Evolutionary conservation across 2,113 vertebrate genomes (phyloP).

Genomic region (Gavia stellata): DNA sequence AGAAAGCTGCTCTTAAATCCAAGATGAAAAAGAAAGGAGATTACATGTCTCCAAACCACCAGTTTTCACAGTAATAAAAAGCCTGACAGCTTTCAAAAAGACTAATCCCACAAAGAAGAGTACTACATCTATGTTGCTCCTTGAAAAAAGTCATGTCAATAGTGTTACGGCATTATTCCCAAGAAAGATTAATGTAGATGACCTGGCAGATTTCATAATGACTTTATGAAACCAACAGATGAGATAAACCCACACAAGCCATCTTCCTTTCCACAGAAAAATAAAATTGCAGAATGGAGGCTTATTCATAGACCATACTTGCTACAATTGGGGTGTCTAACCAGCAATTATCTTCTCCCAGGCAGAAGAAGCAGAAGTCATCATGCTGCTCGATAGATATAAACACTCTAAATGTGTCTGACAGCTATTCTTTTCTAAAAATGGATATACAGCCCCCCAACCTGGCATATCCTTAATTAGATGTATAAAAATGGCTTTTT

Average conservation of each 20-base stretch:
- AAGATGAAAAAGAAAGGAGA: neutral
- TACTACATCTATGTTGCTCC: neutral
- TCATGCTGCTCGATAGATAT: neutral
- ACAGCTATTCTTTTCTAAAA: neutral
- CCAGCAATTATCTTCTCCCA: neutral
- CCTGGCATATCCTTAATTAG: neutral
- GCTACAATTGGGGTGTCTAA: neutral
- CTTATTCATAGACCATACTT: neutral
- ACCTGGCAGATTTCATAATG: neutral
- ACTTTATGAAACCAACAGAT: neutral
- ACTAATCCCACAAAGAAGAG: neutral
- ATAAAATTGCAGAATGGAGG: neutral
- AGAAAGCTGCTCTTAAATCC: neutral
- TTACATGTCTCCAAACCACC: neutral
- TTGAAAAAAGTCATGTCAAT: neutral
- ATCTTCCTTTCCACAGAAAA: neutral
- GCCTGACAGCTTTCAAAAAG: conserved; percentile 8
- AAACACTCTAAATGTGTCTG: neutral
- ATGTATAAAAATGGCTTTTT: neutral
- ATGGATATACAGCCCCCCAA: neutral
- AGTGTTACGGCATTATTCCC: neutral
- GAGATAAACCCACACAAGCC: neutral
- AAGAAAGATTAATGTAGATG: neutral
- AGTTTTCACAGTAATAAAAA: neutral
- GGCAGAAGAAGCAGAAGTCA: neutral